Conservation (phyloP, 2,888 invertebrate species). For the Timandra comae region DNA sequence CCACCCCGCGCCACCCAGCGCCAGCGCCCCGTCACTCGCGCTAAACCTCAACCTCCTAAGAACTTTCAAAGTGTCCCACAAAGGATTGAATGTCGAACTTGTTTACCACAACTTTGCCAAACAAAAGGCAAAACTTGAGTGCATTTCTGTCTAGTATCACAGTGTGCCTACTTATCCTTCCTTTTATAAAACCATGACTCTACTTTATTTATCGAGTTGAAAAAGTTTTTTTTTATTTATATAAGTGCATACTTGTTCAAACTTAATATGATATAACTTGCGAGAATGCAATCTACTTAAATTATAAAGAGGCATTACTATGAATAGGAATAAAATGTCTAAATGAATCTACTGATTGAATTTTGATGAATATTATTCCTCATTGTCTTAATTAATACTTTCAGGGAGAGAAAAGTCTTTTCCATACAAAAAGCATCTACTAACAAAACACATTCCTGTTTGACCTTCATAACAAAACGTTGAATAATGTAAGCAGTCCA, state of each 20-base stretch:
- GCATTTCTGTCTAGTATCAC: slow-evolving; percentile 39
- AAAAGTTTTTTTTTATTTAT: too few relatives aligned
- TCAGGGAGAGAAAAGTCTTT: too few relatives aligned
- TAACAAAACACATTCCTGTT: slow-evolving; percentile 3
- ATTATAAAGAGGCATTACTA: too few relatives aligned
- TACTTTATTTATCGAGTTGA: too few relatives aligned
- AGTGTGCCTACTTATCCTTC: slow-evolving; percentile 20
- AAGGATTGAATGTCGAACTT: slow-evolving; percentile 69
- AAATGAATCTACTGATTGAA: too few relatives aligned
- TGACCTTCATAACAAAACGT: slow-evolving; percentile 13
- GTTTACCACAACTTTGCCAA: slow-evolving; percentile 58
- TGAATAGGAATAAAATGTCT: too few relatives aligned
- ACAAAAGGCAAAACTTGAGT: slow-evolving; percentile 54
- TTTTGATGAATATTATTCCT: too few relatives aligned
- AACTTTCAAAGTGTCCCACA: slow-evolving; percentile 64
- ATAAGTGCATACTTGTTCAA: too few relatives aligned
- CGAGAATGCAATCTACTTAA: too few relatives aligned
- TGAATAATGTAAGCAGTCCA: slow-evolving; percentile 18
- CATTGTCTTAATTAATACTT: too few relatives aligned
- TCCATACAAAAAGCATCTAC: background rate
- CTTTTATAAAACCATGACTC: too few relatives aligned
- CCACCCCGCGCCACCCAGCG: slow-evolving; percentile 5
- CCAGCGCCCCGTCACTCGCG: slow-evolving; percentile 40
- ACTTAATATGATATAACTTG: too few relatives aligned
- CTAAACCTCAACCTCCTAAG: slow-evolving; percentile 38